A percentile compares a stretch with the other conserved stretches of the same genome.
Evolutionary conservation across 1,140 invertebrate species (phyloP).

Genomic region (Babylonia areolata): DNA sequence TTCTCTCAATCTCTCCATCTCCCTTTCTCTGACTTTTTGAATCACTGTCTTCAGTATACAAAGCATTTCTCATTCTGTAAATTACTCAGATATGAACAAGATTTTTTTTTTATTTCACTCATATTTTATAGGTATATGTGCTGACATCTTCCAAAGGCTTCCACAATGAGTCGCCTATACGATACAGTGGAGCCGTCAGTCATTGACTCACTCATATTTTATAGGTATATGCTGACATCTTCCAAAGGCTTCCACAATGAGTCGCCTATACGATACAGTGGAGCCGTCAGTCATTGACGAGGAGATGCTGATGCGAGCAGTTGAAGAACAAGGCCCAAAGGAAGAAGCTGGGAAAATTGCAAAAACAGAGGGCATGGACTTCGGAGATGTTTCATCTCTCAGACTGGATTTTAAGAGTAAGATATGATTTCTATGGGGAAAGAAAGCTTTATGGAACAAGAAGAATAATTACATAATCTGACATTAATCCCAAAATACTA

Average conservation of each 20-base stretch:
- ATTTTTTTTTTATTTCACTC: too few species aligned
- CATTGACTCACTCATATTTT: conserved; percentile 59
- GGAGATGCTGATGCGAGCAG: conserved; percentile 73
- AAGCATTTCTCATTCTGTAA: too few species aligned
- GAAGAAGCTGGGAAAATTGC: conserved; percentile 75
- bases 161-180: conserved; percentile 76
- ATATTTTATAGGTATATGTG: too few species aligned
- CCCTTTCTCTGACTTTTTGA: not conserved
- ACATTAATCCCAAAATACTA: too few species aligned
- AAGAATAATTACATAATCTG: too few species aligned
- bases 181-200: conserved; percentile 76
- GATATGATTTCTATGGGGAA: too few species aligned
- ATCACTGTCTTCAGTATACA: too few species aligned
- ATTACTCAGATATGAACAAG: too few species aligned
- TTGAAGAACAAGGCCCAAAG: conserved; percentile 76
- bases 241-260: conserved; percentile 64
- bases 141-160: not conserved
- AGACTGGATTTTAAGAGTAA: conserved; percentile 76
- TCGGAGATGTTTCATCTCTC: conserved; percentile 71
- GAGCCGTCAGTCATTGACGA: conserved; percentile 76
- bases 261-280: conserved; percentile 76
- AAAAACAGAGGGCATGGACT: conserved; percentile 75
- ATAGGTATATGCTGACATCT: not conserved
- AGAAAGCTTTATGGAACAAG: too few species aligned
- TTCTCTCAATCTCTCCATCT: not conserved